phyloP scores from a whole-genome alignment of 2,888 invertebrate genomes.

The Podabrus alpinus region DNA sequence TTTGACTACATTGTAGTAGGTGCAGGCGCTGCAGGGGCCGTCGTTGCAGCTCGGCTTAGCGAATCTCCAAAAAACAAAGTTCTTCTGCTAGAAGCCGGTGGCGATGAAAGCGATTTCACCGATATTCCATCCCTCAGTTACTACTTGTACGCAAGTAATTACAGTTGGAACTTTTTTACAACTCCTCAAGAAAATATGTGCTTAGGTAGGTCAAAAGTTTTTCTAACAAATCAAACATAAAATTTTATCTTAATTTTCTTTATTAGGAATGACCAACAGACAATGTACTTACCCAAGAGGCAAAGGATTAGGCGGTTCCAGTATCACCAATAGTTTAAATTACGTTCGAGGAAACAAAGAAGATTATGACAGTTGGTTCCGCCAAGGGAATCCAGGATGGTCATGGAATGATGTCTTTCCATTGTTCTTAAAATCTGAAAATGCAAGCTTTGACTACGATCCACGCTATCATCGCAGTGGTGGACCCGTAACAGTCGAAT shows the following conservation, averaged over 20 bases:
- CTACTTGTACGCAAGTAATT: not conserved
- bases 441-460: conserved; percentile 56
- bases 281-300: not conserved
- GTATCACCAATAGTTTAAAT: conserved; percentile 31
- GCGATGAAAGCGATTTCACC: conserved; percentile 6
- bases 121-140: conserved; percentile 5
- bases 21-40: conserved; percentile 68
- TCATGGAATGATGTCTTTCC: conserved; percentile 46
- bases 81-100: conserved; percentile 68
- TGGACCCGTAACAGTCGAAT: conserved; percentile 70
- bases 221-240: not conserved
- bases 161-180: conserved; percentile 8
- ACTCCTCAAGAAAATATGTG: conserved; percentile 9
- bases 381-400: conserved; percentile 54
- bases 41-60: conserved; percentile 66
- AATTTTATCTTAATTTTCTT: not conserved
- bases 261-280: not conserved
- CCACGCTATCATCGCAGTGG: conserved; percentile 66
- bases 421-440: conserved; percentile 45
- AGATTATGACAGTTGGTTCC: conserved; percentile 32
- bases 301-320: conserved; percentile 27
- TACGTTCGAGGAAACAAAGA: conserved; percentile 32
- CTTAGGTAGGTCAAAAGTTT: not conserved
- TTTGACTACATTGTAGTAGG: conserved; percentile 74
- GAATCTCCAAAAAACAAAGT: conserved; percentile 69